Evolutionary conservation across 2,113 vertebrate genomes (phyloP).

Genomic region (Misgurnus anguillicaudatus): DNA sequence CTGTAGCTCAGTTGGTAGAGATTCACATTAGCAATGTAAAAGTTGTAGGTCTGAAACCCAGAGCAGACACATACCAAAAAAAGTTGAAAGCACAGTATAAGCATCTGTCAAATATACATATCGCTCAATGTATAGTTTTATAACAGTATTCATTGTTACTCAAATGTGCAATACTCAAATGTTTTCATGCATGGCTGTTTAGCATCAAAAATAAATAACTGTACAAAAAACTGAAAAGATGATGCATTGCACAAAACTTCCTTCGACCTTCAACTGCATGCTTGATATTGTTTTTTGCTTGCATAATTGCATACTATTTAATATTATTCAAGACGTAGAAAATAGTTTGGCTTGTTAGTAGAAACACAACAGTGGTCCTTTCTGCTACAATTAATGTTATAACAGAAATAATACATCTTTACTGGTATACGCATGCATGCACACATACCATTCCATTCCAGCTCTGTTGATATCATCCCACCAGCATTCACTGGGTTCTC

Average conservation of each 20-base stretch:
- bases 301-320: too few species aligned
- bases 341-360: too few species aligned
- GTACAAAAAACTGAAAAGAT: not conserved
- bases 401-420: too few species aligned
- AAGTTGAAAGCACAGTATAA: too few species aligned
- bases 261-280: not conserved
- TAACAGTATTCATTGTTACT: not conserved
- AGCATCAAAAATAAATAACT: not conserved
- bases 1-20: too few species aligned
- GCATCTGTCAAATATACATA: too few species aligned
- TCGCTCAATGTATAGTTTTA: not conserved
- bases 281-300: not conserved
- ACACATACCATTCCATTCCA: constrained; percentile 89
- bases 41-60: too few species aligned
- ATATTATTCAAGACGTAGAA: too few species aligned
- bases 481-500: constrained; percentile 94
- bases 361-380: too few species aligned
- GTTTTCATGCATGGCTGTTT: not conserved
- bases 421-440: constrained; percentile 15
- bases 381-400: too few species aligned
- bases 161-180: not conserved
- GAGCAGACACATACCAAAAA: too few species aligned
- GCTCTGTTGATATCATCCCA: constrained; percentile 97
- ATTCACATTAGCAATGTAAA: too few species aligned
- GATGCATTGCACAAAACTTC: not conserved